Conservation (phyloP, 2,888 invertebrate species). For the Hetaerina titia region DNA sequence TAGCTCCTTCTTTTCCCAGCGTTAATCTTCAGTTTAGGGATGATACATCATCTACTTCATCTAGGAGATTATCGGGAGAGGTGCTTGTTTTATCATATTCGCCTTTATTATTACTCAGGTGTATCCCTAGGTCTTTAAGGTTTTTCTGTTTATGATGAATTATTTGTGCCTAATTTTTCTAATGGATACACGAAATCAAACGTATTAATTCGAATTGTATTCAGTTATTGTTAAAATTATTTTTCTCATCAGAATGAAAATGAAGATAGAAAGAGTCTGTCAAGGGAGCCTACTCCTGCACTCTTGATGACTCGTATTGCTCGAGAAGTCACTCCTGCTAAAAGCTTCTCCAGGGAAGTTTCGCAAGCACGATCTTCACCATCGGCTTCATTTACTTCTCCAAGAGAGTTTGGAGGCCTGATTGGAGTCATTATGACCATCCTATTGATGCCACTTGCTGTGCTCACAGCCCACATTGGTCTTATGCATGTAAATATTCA, state of each 20-base stretch:
- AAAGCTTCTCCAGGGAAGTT: constrained; percentile 34
- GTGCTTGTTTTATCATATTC: background rate
- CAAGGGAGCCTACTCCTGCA: constrained; percentile 20
- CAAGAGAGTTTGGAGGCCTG: constrained; percentile 49
- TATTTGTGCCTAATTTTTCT: background rate
- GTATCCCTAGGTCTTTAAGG: too few relatives aligned
- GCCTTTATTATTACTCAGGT: background rate
- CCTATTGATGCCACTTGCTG: constrained; percentile 10
- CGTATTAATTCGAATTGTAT: background rate
- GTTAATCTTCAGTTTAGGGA: background rate
- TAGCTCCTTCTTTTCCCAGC: constrained; percentile 48
- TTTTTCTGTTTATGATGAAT: too few relatives aligned
- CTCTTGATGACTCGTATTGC: background rate
- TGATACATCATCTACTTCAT: constrained; percentile 22
- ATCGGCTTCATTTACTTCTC: background rate
- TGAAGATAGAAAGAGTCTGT: constrained; percentile 44
- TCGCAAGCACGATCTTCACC: constrained; percentile 33
- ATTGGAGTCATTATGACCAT: background rate
- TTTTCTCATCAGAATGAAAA: background rate
- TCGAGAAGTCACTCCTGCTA: constrained; percentile 37
- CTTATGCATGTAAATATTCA: constrained; percentile 37
- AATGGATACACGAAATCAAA: background rate
- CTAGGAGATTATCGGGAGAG: background rate
- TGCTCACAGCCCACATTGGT: constrained; percentile 1
- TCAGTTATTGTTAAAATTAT: background rate